phyloP scores from a whole-genome alignment of 2,797 vertebrate species.

The Paguma larvata region DNA sequence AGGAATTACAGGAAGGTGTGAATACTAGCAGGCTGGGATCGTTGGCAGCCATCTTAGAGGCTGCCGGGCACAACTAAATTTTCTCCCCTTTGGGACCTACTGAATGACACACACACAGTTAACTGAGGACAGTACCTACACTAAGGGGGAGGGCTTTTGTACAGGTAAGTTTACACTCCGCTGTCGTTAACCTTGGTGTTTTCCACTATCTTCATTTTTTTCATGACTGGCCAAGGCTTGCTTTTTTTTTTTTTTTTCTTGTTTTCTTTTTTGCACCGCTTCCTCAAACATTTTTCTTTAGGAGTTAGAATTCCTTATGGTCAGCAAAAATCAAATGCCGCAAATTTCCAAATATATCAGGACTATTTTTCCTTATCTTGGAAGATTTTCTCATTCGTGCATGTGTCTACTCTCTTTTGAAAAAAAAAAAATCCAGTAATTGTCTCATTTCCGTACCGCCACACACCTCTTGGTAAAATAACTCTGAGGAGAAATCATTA shows the following conservation, averaged over 20 bases:
- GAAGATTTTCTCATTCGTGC: slow-evolving; percentile 31
- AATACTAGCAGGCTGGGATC: not conserved
- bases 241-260: not conserved
- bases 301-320: not conserved
- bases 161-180: not conserved
- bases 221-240: not conserved
- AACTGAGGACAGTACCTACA: slow-evolving; percentile 32
- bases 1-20: not conserved
- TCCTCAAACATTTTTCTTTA: slow-evolving; percentile 53
- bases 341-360: slow-evolving; percentile 31
- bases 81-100: not conserved
- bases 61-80: not conserved
- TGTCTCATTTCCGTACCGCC: not conserved
- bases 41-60: not conserved
- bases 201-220: slow-evolving; percentile 39
- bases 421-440: slow-evolving; percentile 43
- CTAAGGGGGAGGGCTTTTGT: not conserved
- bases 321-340: slow-evolving; percentile 30
- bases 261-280: not conserved
- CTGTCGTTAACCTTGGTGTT: slow-evolving; percentile 34
- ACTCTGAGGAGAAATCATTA: slow-evolving; percentile 22
- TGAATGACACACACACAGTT: not conserved
- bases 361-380: not conserved
- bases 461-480: slow-evolving; percentile 35
- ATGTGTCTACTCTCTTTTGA: not conserved